These are phyloP conservation scores for Dinomys branickii DNA, from an alignment of 2,113 vertebrate genomes.

Conservation along the genomic window DNA sequence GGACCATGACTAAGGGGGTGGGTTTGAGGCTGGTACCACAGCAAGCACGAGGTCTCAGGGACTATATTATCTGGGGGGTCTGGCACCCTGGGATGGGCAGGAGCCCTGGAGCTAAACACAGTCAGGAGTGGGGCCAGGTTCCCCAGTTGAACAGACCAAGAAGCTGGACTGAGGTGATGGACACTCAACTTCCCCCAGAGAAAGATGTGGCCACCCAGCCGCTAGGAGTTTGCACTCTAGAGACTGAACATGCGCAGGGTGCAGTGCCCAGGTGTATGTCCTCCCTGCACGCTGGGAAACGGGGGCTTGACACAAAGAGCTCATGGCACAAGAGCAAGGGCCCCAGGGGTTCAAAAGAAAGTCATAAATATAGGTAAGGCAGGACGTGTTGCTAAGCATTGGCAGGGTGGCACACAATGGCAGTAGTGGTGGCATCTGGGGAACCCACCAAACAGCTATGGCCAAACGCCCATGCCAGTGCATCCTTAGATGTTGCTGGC, in stretches of 20 bases:
- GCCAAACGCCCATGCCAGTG: slow-evolving; percentile 69
- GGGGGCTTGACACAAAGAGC: not conserved
- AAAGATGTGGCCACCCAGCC: not conserved
- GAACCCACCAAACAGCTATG: slow-evolving; percentile 76
- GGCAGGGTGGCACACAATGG: slow-evolving; percentile 60
- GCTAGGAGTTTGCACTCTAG: slow-evolving; percentile 29
- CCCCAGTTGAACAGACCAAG: not conserved
- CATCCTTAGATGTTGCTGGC: slow-evolving; percentile 20
- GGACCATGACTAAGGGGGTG: not conserved
- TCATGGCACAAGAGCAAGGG: slow-evolving; percentile 63
- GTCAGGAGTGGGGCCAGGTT: not conserved
- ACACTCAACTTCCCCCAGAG: slow-evolving; percentile 40
- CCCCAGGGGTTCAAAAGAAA: slow-evolving; percentile 58
- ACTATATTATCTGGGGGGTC: not conserved
- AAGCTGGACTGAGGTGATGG: not conserved
- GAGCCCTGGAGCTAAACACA: not conserved
- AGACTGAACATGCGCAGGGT: slow-evolving; percentile 3
- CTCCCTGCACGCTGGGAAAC: slow-evolving; percentile 56
- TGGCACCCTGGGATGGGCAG: not conserved
- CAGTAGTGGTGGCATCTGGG: slow-evolving; percentile 58
- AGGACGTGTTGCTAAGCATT: slow-evolving; percentile 50
- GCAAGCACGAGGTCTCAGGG: not conserved
- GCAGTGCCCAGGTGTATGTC: slow-evolving; percentile 51
- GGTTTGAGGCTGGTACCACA: not conserved
- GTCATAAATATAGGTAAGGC: slow-evolving; percentile 74